Percentiles rank a stretch among this genome's conserved stretches.
These are phyloP conservation scores for Atrichornis clamosus DNA, from an alignment of 2,113 vertebrate species.

Conservation along the genomic window DNA sequence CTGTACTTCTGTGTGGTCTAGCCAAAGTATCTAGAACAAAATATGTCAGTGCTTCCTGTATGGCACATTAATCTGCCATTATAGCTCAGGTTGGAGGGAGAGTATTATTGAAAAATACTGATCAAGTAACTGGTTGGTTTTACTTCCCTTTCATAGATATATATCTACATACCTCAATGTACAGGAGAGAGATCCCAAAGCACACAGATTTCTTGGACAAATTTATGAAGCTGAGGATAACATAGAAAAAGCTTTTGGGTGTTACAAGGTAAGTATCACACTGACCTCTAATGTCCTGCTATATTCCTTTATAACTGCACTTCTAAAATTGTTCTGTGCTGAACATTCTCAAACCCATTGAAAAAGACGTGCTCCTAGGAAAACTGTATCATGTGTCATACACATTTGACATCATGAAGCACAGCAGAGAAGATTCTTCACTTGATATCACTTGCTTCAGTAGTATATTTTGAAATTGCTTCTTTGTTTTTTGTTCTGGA, in stretches of 20 bases:
- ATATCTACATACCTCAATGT: constrained; percentile 89
- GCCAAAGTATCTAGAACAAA: not conserved
- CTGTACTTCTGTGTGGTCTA: not conserved
- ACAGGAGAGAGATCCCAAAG: constrained; percentile 94
- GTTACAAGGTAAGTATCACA: constrained; percentile 83
- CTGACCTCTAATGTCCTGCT: not conserved
- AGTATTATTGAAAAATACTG: not conserved
- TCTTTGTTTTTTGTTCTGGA: not conserved
- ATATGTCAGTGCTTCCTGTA: not conserved
- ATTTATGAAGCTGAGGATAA: constrained; percentile 91
- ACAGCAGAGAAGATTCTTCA: not conserved
- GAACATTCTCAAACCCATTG: not conserved
- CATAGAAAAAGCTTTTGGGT: constrained; percentile 88
- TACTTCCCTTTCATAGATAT: constrained; percentile 71
- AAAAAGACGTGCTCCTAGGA: not conserved
- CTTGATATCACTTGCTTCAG: not conserved
- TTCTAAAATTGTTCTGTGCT: not conserved
- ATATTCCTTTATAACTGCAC: not conserved
- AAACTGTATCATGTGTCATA: not conserved
- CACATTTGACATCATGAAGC: not conserved
- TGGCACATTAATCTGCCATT: not conserved
- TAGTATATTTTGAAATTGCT: not conserved
- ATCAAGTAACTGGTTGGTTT: not conserved
- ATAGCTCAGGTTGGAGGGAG: not conserved
- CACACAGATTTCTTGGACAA: constrained; percentile 92